Percentiles rank a stretch among this genome's conserved stretches.
These are phyloP conservation scores for Brachionichthys hirsutus DNA, from an alignment of 2,113 vertebrate genomes.

Conservation along the genomic window DNA sequence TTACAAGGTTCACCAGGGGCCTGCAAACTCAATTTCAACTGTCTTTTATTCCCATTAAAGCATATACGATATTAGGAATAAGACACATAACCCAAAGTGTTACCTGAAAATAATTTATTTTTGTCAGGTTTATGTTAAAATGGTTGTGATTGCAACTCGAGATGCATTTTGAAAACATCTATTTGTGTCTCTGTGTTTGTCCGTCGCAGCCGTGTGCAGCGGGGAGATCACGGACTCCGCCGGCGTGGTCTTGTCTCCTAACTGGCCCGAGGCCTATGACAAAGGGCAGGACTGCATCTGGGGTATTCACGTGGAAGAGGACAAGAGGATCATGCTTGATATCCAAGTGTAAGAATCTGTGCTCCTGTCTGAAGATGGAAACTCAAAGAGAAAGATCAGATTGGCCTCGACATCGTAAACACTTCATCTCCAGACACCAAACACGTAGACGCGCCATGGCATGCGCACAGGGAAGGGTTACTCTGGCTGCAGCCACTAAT, in stretches of 20 bases:
- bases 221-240: constrained; percentile 92
- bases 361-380: constrained; percentile 31
- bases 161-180: not conserved
- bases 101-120: not conserved
- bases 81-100: not conserved
- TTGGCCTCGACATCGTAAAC: constrained; percentile 28
- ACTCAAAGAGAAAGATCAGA: constrained; percentile 37
- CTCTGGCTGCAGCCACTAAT: constrained; percentile 57
- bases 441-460: constrained; percentile 2
- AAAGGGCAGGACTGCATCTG: constrained; percentile 99
- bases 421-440: constrained; percentile 22
- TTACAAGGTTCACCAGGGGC: constrained; percentile 37
- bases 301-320: constrained; percentile 97
- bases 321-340: constrained; percentile 96
- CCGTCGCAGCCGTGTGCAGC: constrained; percentile 89
- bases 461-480: constrained; percentile 37
- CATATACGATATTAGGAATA: not conserved
- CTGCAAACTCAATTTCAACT: constrained; percentile 19
- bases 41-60: constrained; percentile 19
- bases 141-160: not conserved
- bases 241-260: constrained; percentile 93
- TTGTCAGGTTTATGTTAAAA: constrained; percentile 1
- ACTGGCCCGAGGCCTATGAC: constrained; percentile 95
- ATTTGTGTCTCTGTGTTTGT: constrained; percentile 28
- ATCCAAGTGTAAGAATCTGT: constrained; percentile 88